Conservation (phyloP, 2,797 vertebrate genomes). For the Florisuga fusca region DNA sequence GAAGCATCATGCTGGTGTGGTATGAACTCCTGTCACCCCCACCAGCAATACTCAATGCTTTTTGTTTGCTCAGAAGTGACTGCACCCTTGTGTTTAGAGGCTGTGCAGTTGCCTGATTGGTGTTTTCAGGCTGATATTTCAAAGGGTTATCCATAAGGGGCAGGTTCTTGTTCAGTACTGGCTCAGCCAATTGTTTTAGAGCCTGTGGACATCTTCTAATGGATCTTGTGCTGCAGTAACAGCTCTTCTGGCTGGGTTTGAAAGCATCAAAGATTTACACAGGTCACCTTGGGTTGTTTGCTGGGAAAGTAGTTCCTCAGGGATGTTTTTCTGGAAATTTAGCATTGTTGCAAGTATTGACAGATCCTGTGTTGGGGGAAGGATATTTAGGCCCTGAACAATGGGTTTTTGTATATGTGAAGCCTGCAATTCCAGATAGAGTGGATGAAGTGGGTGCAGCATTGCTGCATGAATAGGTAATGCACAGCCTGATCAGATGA, state of each 20-base stretch:
- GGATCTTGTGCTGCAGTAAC: background rate
- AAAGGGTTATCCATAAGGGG: background rate
- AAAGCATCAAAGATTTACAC: background rate
- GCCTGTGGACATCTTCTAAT: background rate
- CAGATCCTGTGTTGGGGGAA: rapidly evolving
- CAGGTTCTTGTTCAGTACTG: background rate
- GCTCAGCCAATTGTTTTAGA: background rate
- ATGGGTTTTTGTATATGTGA: background rate
- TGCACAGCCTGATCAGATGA: background rate
- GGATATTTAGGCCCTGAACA: background rate
- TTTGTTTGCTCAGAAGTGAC: background rate
- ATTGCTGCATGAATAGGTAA: background rate
- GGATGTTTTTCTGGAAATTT: background rate
- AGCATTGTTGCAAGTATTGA: background rate
- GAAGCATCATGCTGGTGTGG: background rate
- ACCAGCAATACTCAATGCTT: background rate
- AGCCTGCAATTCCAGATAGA: background rate
- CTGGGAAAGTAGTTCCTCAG: background rate
- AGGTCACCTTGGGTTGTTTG: background rate
- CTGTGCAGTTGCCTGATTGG: background rate
- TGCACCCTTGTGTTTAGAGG: background rate
- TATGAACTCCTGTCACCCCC: background rate
- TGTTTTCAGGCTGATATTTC: background rate
- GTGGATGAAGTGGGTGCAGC: background rate
- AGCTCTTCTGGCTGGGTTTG: background rate